phyloP scores from a whole-genome alignment of 2,113 vertebrate species.

The Brachyhypopomus gauderio region DNA sequence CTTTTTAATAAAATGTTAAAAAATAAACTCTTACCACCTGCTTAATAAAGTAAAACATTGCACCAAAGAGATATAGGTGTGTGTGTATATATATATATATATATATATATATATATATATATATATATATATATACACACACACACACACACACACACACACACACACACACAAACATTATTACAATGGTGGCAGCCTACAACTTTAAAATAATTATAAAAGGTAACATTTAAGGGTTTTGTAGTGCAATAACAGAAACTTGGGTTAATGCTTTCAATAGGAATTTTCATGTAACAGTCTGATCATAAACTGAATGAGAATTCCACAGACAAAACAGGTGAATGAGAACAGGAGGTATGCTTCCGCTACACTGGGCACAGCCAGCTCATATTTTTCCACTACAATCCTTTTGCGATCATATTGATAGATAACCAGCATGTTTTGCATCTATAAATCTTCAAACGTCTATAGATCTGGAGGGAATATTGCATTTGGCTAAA shows the following conservation, averaged over 20 bases:
- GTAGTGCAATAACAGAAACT: slow-evolving; percentile 68
- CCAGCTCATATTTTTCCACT: neutral
- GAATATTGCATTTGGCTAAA: too few species aligned
- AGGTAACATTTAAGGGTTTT: slow-evolving; percentile 8
- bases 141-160: too few species aligned
- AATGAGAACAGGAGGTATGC: neutral
- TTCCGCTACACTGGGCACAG: neutral
- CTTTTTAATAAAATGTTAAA: slow-evolving; percentile 2
- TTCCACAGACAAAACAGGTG: neutral
- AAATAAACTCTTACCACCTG: neutral
- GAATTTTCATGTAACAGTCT: slow-evolving; percentile 31
- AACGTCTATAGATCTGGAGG: too few species aligned
- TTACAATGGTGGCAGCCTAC: slow-evolving; percentile 61
- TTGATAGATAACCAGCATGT: neutral
- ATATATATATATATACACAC: too few species aligned
- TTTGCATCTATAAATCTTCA: neutral
- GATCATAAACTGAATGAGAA: neutral
- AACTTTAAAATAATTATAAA: slow-evolving; percentile 48
- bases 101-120: too few species aligned
- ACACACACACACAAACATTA: too few species aligned
- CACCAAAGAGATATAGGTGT: slow-evolving; percentile 15
- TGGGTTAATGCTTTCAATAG: slow-evolving; percentile 60
- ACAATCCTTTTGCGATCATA: neutral
- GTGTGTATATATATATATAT: too few species aligned
- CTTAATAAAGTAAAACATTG: slow-evolving; percentile 35